Evolutionary conservation across 92 coral and sea anemone genomes (phyloP).

Genomic region (Pocillopora meandrina): DNA sequence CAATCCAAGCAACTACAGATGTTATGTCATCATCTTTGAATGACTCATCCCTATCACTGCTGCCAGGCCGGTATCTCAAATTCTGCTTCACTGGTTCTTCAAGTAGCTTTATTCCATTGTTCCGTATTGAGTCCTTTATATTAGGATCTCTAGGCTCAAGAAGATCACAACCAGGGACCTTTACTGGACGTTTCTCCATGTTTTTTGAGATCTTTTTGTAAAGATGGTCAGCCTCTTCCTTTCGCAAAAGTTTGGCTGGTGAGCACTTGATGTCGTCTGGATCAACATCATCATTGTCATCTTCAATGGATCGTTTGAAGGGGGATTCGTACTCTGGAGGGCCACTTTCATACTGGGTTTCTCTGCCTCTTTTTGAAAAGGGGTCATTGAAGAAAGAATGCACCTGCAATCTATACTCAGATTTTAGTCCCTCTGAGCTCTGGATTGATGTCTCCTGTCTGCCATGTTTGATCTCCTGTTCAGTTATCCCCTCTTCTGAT

Average conservation of each 20-base stretch:
- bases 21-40: not conserved
- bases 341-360: conserved; percentile 37
- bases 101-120: not conserved
- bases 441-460: not conserved
- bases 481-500: not conserved
- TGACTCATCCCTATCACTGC: not conserved
- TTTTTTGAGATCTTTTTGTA: not conserved
- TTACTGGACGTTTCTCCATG: conserved; percentile 22
- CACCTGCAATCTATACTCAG: not conserved
- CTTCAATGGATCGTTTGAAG: not conserved
- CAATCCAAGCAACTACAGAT: conserved; percentile 6
- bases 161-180: conserved; percentile 28
- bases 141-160: conserved; percentile 53
- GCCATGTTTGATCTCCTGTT: too few species aligned
- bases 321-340: conserved; percentile 46
- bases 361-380: not conserved
- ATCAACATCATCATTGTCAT: not conserved
- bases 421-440: not conserved
- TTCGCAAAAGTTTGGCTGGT: not conserved
- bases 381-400: not conserved
- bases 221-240: conserved; percentile 4
- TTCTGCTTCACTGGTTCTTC: conserved; percentile 24
- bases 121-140: conserved; percentile 22
- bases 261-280: not conserved
- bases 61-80: not conserved